Percentiles rank a stretch among this genome's conserved stretches.
phyloP scores from a whole-genome alignment of 2,113 vertebrate genomes.

The Pan paniscus region DNA sequence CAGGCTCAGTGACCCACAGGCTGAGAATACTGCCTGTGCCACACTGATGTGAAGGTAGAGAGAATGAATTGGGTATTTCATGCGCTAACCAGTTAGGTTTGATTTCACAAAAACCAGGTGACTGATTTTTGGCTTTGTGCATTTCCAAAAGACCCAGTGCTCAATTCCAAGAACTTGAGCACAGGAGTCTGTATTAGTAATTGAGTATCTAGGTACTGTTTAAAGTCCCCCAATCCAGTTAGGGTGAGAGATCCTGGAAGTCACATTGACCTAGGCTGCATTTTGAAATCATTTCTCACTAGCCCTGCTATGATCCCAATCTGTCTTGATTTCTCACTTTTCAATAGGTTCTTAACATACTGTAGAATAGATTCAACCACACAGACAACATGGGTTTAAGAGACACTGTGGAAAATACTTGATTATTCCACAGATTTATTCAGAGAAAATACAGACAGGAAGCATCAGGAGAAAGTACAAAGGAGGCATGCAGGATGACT shows the following conservation, averaged over 20 bases:
- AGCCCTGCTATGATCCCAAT: not conserved
- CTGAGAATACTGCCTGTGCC: not conserved
- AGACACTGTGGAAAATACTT: not conserved
- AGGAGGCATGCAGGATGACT: not conserved
- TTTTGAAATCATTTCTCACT: not conserved
- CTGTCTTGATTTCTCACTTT: not conserved
- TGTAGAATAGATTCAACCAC: not conserved
- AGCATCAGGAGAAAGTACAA: accelerated
- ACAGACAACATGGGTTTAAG: not conserved
- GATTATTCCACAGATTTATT: not conserved
- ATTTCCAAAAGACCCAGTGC: not conserved
- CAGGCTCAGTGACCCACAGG: too few species aligned
- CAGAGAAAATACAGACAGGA: not conserved
- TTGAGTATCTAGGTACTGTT: not conserved
- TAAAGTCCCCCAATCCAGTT: not conserved
- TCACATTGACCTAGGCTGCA: not conserved
- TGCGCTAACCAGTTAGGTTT: not conserved
- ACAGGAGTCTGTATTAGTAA: not conserved
- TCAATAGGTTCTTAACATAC: not conserved
- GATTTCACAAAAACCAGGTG: not conserved
- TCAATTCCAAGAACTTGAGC: not conserved
- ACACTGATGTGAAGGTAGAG: not conserved
- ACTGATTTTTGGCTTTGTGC: not conserved
- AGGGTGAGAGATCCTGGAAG: not conserved
- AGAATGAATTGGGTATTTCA: not conserved